Evolutionary conservation across 2,113 vertebrate species (phyloP), one percentile per base, ranked within the genome.

Genomic region (Oenanthe melanoleuca): DNA sequence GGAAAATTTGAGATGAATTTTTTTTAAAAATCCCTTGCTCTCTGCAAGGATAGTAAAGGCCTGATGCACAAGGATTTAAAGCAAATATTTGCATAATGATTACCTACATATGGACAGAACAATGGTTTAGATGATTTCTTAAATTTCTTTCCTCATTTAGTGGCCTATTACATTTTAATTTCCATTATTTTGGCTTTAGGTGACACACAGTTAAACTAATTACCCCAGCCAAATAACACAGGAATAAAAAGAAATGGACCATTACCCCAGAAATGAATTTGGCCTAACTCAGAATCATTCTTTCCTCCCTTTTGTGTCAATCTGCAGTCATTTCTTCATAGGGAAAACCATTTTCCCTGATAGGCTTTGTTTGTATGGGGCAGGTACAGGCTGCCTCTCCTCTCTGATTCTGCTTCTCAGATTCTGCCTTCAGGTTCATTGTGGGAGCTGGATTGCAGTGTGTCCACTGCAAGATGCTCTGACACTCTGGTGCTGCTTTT

Each of bases 171-270:
- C 71, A 57, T 34, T 69, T 67, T 45, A 5, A 40, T 67, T 78
- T 24, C 15, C 14, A 28, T 89, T 53, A 22, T 60, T 84, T 57
- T 80, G 80, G 8, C 29, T n/a, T 69, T 74, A 71, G 70, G 22
- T 34, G 49, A 64, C 12, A 73, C 31, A 65, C 28, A 52, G 2
- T 34, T 22, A 20, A 91, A 56, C 18, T 34, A 45, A 10, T 57
- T 65, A 56, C 55, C 25, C 33, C 59, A 77, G 42, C 2, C 12
- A 84, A 88, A 83, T 26, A 86, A 78, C 12, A 65, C 2, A 40
- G n/a, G 21, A 8, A 5, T 2, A 5, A 0, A 7, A 11, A 31
- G 6, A 79, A 88, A 22, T 3, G 1, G 19, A 34, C 16, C 5
- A 1, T 20, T 64, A 44, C 2, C 3, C 6, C 15, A 73, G 8